Percentiles rank a stretch among this genome's conserved stretches.
Evolutionary conservation across 2,888 invertebrate species (phyloP).

Genomic region (Brachylomia viminalis): DNA sequence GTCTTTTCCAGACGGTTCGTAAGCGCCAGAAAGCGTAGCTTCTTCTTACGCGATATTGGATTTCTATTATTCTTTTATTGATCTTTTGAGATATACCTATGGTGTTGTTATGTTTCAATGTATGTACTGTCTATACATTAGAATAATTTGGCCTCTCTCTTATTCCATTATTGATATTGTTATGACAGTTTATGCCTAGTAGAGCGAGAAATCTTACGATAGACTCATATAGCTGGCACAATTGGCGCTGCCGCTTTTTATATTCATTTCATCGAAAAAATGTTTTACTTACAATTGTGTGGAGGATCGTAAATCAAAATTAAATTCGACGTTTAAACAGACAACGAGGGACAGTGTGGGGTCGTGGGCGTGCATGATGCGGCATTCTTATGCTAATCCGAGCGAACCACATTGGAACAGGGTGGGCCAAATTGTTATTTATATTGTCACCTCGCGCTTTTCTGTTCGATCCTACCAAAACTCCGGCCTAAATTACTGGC

Average conservation of each 20-base stretch:
- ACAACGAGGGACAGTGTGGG: conserved; percentile 85
- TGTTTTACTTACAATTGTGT: conserved; percentile 87
- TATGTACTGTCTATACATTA: background rate
- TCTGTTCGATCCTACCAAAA: conserved; percentile 82
- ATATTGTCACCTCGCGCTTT: conserved; percentile 89
- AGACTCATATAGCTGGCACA: conserved; percentile 30
- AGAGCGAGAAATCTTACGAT: conserved; percentile 24
- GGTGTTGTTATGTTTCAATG: background rate
- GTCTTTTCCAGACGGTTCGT: background rate
- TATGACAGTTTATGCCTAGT: conserved; percentile 1
- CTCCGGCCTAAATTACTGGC: conserved; percentile 80
- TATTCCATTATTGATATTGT: background rate
- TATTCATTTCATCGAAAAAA: conserved; percentile 73
- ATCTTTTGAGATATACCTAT: background rate
- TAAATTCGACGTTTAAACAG: conserved; percentile 89
- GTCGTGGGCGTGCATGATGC: conserved; percentile 87
- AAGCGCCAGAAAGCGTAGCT: background rate
- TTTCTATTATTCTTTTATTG: background rate
- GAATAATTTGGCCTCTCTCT: background rate
- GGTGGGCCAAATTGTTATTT: conserved; percentile 91
- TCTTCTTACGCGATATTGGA: background rate
- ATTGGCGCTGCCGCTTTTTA: conserved; percentile 63
- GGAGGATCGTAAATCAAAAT: conserved; percentile 89
- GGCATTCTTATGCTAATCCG: conserved; percentile 90
- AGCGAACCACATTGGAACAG: conserved; percentile 86